phyloP scores from a whole-genome alignment of 2,113 vertebrate species.

The Larimichthys crocea region DNA sequence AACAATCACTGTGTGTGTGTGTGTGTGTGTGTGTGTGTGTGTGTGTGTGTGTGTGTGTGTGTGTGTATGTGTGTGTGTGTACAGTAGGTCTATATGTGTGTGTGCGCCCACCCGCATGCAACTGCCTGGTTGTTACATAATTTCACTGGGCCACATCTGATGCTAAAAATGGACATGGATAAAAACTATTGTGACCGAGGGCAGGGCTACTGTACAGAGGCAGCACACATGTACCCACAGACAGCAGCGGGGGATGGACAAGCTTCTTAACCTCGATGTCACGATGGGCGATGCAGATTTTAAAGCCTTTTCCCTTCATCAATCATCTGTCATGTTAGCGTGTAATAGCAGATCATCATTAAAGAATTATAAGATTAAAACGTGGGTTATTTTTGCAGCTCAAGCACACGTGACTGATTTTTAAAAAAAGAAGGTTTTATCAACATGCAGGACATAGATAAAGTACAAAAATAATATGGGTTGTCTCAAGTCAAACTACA shows the following conservation, averaged over 20 bases:
- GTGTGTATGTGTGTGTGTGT: conserved; percentile 74
- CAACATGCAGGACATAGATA: neutral
- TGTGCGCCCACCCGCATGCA: conserved; percentile 68
- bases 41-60: conserved; percentile 76
- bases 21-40: conserved; percentile 73
- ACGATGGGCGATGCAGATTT: conserved; percentile 16
- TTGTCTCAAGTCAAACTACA: neutral
- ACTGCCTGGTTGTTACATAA: conserved; percentile 73
- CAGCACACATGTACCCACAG: conserved; percentile 25
- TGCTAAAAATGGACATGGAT: conserved; percentile 81
- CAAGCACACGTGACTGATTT: neutral
- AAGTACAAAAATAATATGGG: neutral
- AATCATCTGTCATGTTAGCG: neutral
- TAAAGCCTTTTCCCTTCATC: conserved; percentile 13
- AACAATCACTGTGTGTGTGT: conserved; percentile 60
- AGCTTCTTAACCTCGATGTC: conserved; percentile 55
- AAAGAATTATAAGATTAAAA: neutral
- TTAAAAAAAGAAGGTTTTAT: neutral
- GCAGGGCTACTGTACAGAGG: conserved; percentile 60
- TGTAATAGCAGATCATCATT: neutral
- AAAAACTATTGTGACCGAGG: conserved; percentile 83
- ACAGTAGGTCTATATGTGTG: conserved; percentile 71
- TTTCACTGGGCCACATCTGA: conserved; percentile 81
- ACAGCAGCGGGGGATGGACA: conserved; percentile 21
- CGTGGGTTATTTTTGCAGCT: neutral